Base-by-base conservation (phyloP, 2,113 vertebrate species). In the Pogona vitticeps region DNA sequence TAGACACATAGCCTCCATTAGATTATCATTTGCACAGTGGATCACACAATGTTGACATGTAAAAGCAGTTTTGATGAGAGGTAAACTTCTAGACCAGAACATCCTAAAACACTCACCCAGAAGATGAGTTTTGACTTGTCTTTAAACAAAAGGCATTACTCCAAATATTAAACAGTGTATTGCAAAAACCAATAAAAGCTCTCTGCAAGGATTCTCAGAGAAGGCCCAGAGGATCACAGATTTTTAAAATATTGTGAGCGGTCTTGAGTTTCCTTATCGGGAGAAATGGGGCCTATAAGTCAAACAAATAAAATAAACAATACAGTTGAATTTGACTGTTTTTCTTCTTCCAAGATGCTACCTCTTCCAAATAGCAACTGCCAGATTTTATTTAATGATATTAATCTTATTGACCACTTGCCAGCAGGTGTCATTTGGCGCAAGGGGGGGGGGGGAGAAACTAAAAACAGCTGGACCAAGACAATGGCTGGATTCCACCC, bases 301-400 rank as follows among this genome's bases (percentile, higher is more conserved):
- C 10, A 10, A 10, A 52, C 46, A 52, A 52, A 52, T 52, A 52
- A 52, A 52, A 52, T 52, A 52, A 52, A n/a, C n/a, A n/a, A n/a
- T n/a, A n/a, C n/a, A 52, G 46, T 72, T 42, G 77, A 63, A 26
- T 72, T 76, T 59, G 73, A 61, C 46, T 52, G 10, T 10, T 52
- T 52, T 52, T 52, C 46, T 52, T 52, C 10, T 52, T 52, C 77
- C 82, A 80, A 46, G 73, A 52, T 52, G 46, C 65, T 42, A 9
- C 33, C 86, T 71, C 71, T 65, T 75, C 82, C 71, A 81, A 86
- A 38, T 2, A 82, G 58, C 17, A 84, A n/a, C 76, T 58, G 14
- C 2, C 12, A 28, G 61, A n/a, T 61, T 85, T 73, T 76, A 46
- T 58, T 87, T 68, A 28, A 59, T 5, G 52, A 87, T 86, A 52